Evolutionary conservation across 1,140 invertebrate genomes (phyloP).

Genomic region (Drosophila sp.): DNA sequence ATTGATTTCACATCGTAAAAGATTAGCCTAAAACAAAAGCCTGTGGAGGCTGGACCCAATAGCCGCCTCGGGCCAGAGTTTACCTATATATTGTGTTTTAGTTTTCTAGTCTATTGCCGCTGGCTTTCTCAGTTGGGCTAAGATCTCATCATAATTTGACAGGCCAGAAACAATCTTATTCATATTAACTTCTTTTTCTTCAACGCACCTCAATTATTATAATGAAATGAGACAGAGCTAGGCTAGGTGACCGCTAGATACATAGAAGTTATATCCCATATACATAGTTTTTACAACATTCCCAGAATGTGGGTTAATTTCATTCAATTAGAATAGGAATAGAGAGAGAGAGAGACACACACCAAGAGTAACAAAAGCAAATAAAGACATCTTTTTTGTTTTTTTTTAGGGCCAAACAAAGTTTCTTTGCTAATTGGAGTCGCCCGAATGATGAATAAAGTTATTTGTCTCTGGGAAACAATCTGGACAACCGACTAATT

Average conservation of each 20-base stretch:
- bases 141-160: constrained; percentile 61
- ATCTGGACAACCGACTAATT: constrained; percentile 36
- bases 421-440: constrained; percentile 64
- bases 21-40: constrained; percentile 44
- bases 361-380: not conserved
- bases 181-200: constrained; percentile 54
- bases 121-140: constrained; percentile 18
- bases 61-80: constrained; percentile 7
- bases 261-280: constrained; percentile 2
- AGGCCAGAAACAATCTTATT: constrained; percentile 59
- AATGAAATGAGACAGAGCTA: constrained; percentile 49
- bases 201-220: constrained; percentile 61
- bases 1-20: constrained; percentile 50
- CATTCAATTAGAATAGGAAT: constrained; percentile 77
- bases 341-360: constrained; percentile 16
- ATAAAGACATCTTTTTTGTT: constrained; percentile 6
- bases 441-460: constrained; percentile 47
- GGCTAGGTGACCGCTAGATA: constrained; percentile 22
- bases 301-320: constrained; percentile 70
- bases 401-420: constrained; percentile 56
- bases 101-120: constrained; percentile 6
- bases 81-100: constrained; percentile 35
- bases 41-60: constrained; percentile 27
- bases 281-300: constrained; percentile 40
- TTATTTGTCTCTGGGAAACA: constrained; percentile 57